Percentiles rank a stretch among this genome's conserved stretches.
phyloP scores from a whole-genome alignment of 2,113 vertebrate genomes.

The Urocolius indicus region DNA sequence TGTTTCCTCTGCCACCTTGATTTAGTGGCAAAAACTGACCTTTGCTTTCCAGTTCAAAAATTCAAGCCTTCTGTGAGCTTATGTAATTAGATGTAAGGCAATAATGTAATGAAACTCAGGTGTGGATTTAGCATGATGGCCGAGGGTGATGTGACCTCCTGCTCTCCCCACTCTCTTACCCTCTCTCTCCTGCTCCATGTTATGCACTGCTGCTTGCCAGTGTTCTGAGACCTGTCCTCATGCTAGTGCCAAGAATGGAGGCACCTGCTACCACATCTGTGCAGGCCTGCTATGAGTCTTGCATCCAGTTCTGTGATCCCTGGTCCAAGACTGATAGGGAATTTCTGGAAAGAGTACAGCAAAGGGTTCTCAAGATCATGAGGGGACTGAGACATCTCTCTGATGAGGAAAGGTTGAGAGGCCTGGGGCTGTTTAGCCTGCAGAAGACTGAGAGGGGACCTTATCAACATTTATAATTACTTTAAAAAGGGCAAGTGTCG shows the following conservation, averaged over 20 bases:
- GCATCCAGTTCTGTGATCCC: too few relatives aligned
- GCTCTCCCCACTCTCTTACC: not conserved
- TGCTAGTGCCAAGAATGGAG: not conserved
- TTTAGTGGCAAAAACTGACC: constrained; percentile 55
- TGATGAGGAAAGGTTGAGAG: too few relatives aligned
- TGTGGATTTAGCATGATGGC: not conserved
- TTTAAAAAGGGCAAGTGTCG: too few relatives aligned
- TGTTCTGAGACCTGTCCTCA: not conserved
- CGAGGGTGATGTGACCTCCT: not conserved
- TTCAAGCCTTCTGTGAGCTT: constrained; percentile 31
- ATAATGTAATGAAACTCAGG: constrained; percentile 26
- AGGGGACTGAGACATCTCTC: too few relatives aligned
- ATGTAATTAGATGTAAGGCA: constrained; percentile 29
- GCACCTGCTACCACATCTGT: fast-evolving
- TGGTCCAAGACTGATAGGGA: too few relatives aligned
- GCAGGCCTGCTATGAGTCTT: not conserved
- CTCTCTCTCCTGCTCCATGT: not conserved
- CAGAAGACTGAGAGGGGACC: too few relatives aligned
- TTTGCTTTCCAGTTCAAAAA: constrained; percentile 44
- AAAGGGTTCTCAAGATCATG: too few relatives aligned
- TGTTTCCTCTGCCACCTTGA: constrained; percentile 29
- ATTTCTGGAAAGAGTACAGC: too few relatives aligned
- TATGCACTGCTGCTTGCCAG: fast-evolving
- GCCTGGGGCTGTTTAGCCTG: too few relatives aligned
- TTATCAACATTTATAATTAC: too few relatives aligned